These are phyloP conservation scores for Halcyon badia DNA, from an alignment of 2,797 vertebrate genomes.

Conservation along the genomic window DNA sequence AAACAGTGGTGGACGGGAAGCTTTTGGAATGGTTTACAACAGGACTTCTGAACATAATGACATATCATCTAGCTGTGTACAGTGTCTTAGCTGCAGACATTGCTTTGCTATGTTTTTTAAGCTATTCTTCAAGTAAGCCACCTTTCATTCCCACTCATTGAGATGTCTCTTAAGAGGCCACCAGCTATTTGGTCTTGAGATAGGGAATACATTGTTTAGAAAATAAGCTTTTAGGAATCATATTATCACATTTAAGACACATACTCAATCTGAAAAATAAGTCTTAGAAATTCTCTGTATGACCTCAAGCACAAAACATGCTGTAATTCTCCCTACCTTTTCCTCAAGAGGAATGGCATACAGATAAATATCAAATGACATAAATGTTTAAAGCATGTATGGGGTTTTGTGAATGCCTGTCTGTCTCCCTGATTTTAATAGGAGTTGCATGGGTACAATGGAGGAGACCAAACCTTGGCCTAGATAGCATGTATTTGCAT, in stretches of 20 bases:
- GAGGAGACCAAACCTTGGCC: not conserved
- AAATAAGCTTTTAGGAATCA: not conserved
- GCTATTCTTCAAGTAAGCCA: not conserved
- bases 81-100: not conserved
- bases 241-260: not conserved
- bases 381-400: not conserved
- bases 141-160: not conserved
- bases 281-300: not conserved
- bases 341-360: not conserved
- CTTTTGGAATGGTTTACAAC: not conserved
- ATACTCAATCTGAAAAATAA: not conserved
- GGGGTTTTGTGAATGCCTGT: not conserved
- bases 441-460: not conserved
- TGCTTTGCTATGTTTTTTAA: not conserved
- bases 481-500: not conserved
- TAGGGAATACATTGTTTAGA: not conserved
- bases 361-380: not conserved
- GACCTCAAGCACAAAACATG: not conserved
- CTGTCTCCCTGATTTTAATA: not conserved
- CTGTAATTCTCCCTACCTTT: not conserved
- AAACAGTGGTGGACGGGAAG: not conserved
- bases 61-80: not conserved
- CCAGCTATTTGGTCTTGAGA: not conserved
- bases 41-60: not conserved
- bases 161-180: not conserved